Evolutionary conservation across 2,888 invertebrate species (phyloP).

Genomic region (Melanophora roralis): DNA sequence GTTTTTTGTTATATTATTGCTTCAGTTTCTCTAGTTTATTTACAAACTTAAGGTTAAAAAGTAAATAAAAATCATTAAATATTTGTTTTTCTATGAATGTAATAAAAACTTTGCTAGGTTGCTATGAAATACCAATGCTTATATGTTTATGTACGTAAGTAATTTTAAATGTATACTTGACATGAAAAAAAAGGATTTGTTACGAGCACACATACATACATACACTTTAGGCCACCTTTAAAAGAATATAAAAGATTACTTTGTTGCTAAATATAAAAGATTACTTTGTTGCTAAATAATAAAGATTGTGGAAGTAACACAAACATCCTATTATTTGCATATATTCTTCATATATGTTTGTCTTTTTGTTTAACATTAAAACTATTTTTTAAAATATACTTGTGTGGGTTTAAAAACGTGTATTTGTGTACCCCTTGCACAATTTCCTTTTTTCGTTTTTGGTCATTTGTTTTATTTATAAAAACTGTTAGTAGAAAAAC

Average conservation of each 20-base stretch:
- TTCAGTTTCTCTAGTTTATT: slow-evolving; percentile 8
- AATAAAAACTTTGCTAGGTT: background rate
- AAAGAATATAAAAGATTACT: too few species aligned
- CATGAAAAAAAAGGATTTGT: slow-evolving; percentile 44
- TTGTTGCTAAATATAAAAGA: too few species aligned
- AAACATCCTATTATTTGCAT: background rate
- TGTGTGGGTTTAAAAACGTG: background rate
- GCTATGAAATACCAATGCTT: background rate
- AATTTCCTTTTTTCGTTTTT: background rate
- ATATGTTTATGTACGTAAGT: background rate
- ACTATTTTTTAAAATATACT: slow-evolving; percentile 13
- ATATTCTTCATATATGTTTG: background rate
- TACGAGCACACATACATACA: too few species aligned
- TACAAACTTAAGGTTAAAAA: slow-evolving; percentile 17
- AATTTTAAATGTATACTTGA: too few species aligned
- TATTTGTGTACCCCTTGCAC: too few species aligned
- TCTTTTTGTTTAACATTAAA: slow-evolving; percentile 35
- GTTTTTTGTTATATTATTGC: background rate
- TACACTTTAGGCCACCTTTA: too few species aligned
- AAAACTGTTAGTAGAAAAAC: too few species aligned
- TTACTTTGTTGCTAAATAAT: too few species aligned
- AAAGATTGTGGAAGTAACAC: too few species aligned
- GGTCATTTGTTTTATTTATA: slow-evolving; percentile 40
- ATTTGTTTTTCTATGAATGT: background rate
- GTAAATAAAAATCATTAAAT: background rate